phyloP scores from a whole-genome alignment of 2,113 vertebrate species.

The Mormoops blainvillei region DNA sequence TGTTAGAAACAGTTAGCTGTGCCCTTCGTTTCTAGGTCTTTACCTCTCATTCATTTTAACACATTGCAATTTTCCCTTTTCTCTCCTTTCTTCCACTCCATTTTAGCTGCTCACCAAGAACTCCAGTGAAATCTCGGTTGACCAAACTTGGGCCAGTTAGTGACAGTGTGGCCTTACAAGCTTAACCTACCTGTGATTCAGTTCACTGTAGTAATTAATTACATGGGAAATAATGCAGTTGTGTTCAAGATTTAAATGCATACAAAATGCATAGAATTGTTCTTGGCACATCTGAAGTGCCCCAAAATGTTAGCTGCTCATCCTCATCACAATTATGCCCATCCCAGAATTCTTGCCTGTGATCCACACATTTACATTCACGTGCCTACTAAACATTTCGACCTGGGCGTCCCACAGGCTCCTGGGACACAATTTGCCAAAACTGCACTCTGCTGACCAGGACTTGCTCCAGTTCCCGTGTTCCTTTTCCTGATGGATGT shows the following conservation, averaged over 20 bases:
- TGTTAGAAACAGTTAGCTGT: not conserved
- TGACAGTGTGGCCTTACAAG: not conserved
- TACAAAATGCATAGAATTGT: not conserved
- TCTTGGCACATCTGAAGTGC: not conserved
- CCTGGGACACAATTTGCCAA: not conserved
- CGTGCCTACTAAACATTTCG: not conserved
- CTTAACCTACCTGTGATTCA: not conserved
- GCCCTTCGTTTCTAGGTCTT: not conserved
- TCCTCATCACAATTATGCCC: not conserved
- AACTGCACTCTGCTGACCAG: not conserved
- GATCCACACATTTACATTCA: not conserved
- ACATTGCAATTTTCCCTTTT: not conserved
- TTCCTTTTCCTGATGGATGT: not conserved
- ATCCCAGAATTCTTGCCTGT: not conserved
- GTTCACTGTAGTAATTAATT: not conserved
- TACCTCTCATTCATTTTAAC: not conserved
- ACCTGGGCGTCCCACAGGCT: not conserved
- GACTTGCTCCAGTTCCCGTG: not conserved
- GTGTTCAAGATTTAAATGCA: not conserved
- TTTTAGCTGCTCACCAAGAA: not conserved
- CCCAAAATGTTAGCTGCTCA: not conserved
- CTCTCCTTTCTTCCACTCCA: not conserved
- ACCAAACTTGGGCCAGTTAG: no score
- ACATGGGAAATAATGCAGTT: not conserved
- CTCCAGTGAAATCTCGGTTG: not conserved